A percentile compares a stretch with the other conserved stretches of the same genome.
Evolutionary conservation across 2,888 invertebrate genomes (phyloP).

Genomic region (Ptychoptera albimana): DNA sequence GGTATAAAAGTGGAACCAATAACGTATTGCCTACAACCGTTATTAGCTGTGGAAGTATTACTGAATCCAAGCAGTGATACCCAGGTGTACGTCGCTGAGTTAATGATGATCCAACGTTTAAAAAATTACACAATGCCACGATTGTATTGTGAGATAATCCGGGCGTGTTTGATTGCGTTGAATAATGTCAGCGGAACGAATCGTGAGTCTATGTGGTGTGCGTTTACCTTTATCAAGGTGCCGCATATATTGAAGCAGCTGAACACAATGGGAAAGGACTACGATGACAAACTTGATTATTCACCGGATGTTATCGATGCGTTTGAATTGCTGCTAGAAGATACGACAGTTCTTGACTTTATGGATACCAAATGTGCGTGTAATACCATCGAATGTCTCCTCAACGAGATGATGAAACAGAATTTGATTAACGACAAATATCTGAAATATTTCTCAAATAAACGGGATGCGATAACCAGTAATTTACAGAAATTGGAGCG

Average conservation of each 20-base stretch:
- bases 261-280: slow-evolving; percentile 37
- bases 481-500: slow-evolving; percentile 52
- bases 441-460: slow-evolving; percentile 48
- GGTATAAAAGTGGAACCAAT: slow-evolving; percentile 44
- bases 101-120: slow-evolving; percentile 68
- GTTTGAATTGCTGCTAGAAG: slow-evolving; percentile 69
- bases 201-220: slow-evolving; percentile 84
- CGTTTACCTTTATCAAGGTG: slow-evolving; percentile 84
- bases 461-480: slow-evolving; percentile 43
- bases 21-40: slow-evolving; percentile 59
- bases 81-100: slow-evolving; percentile 60
- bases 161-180: slow-evolving; percentile 78
- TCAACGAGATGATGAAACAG: slow-evolving; percentile 67
- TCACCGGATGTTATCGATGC: slow-evolving; percentile 66
- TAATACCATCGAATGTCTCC: slow-evolving; percentile 68
- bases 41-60: slow-evolving; percentile 71
- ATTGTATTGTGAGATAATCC: slow-evolving; percentile 75
- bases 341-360: slow-evolving; percentile 69
- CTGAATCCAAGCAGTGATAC: slow-evolving; percentile 74
- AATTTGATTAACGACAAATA: slow-evolving; percentile 67
- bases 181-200: slow-evolving; percentile 71
- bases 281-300: slow-evolving; percentile 44
- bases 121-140: slow-evolving; percentile 69
- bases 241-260: slow-evolving; percentile 62
- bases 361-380: slow-evolving; percentile 81